Conservation (phyloP, 2,888 invertebrate species). For the Antitype chi region DNA sequence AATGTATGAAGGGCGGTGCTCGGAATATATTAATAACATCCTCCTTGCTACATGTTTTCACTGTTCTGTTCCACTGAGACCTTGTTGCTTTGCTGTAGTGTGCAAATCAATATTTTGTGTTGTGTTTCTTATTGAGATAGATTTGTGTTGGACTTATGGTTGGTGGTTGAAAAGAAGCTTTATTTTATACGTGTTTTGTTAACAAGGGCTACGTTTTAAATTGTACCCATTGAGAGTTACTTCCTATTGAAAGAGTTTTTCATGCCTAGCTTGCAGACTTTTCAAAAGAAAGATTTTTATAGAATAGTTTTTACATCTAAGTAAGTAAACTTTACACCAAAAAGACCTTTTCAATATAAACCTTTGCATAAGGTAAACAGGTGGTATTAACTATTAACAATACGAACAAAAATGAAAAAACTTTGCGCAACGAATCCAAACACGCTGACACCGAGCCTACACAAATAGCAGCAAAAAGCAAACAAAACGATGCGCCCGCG, state of each 20-base stretch:
- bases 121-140: background rate
- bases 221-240: conserved; percentile 9
- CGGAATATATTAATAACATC: conserved; percentile 41
- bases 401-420: conserved; percentile 57
- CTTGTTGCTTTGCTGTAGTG: conserved; percentile 12
- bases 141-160: background rate
- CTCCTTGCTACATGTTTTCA: conserved; percentile 26
- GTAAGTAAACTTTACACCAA: conserved; percentile 34
- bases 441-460: conserved; percentile 71
- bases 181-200: conserved; percentile 3
- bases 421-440: conserved; percentile 73
- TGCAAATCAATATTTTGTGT: conserved; percentile 1
- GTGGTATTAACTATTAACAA: conserved; percentile 58
- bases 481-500: conserved; percentile 79
- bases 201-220: background rate
- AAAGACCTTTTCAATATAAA: conserved; percentile 31
- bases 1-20: conserved; percentile 47
- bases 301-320: conserved; percentile 11
- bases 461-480: conserved; percentile 74
- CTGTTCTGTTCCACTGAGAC: conserved; percentile 29
- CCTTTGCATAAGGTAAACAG: conserved; percentile 61
- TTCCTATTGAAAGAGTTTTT: conserved; percentile 9
- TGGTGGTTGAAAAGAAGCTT: background rate
- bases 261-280: conserved; percentile 5
- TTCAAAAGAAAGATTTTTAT: conserved; percentile 19